Evolutionary conservation across 1,140 invertebrate species (phyloP), one percentile per base, ranked within the genome.

Genomic region (Asobara japonica): DNA sequence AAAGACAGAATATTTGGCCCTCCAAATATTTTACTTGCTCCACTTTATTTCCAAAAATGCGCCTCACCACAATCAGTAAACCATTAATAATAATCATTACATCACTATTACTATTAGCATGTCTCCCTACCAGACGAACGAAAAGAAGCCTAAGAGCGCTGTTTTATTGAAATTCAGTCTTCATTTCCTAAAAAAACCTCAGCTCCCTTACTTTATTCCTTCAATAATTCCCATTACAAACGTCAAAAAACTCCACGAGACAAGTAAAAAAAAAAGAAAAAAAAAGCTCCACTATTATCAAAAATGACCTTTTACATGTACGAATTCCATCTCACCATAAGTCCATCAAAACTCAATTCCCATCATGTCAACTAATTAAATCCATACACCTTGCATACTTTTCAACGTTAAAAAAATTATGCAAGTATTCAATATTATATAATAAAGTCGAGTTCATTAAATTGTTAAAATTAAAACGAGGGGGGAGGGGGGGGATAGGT

Each of bases 341-440:
- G n/a, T 29, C 60, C 61, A 27, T 76, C 67, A 65, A 65, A 71
- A 60, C 74, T 65, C 72, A 65, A 67, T 68, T 74, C 70, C 69
- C 29, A 8, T 51, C 29, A 18, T 18, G 2, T 65, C 30, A 16
- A 41, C 60, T 38, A 74, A 76, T 41, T 7, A 45, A 74, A 82
- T 82, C 81, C 80, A 83, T 79, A 84, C 82, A 84, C 82, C 82
- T 83, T 84, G 81, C 82, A 84, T 83, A 76, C 74, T 56, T 56
- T 56, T 56, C 18, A 4, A 22, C n/a, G 4, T 1, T 6, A 45
- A 45, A 65, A 79, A 82, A 81, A 82, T 70, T 71, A 74, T 76
- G 69, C 69, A 69, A 68, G 41, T 77, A 81, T 45, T 48, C 41
- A 45, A 45, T 45, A 41, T 29, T 51, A 73, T 77, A 78, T 71